Evolutionary conservation across 1,140 invertebrate genomes (phyloP), one percentile per base, ranked within the genome.

Genomic region (Halesus radiatus): DNA sequence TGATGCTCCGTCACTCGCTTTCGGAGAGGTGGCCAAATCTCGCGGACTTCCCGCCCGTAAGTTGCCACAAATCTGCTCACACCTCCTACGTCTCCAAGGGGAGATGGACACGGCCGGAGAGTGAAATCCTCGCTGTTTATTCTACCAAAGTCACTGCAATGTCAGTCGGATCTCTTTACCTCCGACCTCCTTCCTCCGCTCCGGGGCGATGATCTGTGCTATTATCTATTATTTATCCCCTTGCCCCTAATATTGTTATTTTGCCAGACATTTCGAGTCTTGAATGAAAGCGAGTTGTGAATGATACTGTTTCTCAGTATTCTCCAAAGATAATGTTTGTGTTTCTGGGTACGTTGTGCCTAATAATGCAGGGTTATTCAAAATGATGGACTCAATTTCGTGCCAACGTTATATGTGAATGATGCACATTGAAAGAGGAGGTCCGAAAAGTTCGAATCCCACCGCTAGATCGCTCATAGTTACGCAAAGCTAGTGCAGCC

Each of bases 61-160:
- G 16, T 66, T n/a, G 7, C 62, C 68, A 52, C 32, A 72, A 72
- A 72, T 50, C 29, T 52, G 68, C 45, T 45, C 7, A 20, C 68
- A 52, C 18, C 16, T 18, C 22, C 15, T 5, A 23, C 60, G 23
- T 26, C 62, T 66, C 7, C 22, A 26, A 26, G 22, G 3, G 10
- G 10, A 5, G 37, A 13, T 45, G 37, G 37, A 45, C 37, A 13
- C 7, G 37, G 7, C 8, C 37, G 37, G 13, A 3, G 10, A 45
- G 37, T 45, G 37, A 45, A 10, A 45, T 10, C 37, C 37, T 45
- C 37, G 37, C 5, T 10, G 37, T 45, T 45, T 13, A 45, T 64
- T 18, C 32, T 18, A 13, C n/a, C 37, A 72, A 72, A 50, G 68
- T 72, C 68, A 52, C 68, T 10, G 32, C 68, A 72, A 72, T 72